Evolutionary conservation across 1,140 invertebrate genomes (phyloP).

Genomic region (Sminthurides bifidus): DNA sequence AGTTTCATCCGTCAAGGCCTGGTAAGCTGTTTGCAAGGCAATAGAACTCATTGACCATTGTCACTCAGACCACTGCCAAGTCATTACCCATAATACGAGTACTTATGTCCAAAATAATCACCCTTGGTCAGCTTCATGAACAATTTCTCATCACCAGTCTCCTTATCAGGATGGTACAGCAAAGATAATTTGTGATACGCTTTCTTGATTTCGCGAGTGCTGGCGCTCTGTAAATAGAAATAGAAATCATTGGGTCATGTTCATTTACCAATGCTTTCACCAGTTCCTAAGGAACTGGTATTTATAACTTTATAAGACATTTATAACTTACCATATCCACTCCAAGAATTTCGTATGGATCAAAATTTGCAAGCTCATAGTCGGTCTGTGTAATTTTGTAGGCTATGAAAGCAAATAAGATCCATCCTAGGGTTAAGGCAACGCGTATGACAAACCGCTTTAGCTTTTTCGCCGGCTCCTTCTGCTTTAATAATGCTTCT

Average conservation of each 20-base stretch:
- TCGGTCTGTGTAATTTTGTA: conserved; percentile 97
- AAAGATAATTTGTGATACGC: conserved; percentile 87
- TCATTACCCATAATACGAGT: conserved; percentile 9
- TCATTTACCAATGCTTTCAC: neutral
- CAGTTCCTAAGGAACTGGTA: neutral
- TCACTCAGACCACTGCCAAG: no score
- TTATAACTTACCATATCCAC: conserved; percentile 57
- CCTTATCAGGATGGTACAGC: conserved; percentile 93
- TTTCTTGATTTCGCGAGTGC: conserved; percentile 81
- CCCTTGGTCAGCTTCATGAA: conserved; percentile 98
- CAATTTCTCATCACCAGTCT: conserved; percentile 89
- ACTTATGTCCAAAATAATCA: conserved; percentile 39
- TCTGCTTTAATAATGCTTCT: conserved; percentile 60
- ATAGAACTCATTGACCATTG: neutral
- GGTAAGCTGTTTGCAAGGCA: conserved; percentile 42
- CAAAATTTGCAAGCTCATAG: conserved; percentile 95
- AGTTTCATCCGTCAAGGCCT: conserved; percentile 90
- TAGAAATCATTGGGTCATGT: neutral
- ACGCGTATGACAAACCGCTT: conserved; percentile 57
- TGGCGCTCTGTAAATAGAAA: conserved; percentile 52
- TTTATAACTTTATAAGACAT: neutral
- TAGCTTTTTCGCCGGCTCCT: conserved; percentile 72
- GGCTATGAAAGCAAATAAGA: conserved; percentile 68
- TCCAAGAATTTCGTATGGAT: conserved; percentile 92
- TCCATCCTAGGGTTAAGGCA: conserved; percentile 72